Conservation (phyloP, 2,113 vertebrate species). For the Oceanodroma tethys region DNA sequence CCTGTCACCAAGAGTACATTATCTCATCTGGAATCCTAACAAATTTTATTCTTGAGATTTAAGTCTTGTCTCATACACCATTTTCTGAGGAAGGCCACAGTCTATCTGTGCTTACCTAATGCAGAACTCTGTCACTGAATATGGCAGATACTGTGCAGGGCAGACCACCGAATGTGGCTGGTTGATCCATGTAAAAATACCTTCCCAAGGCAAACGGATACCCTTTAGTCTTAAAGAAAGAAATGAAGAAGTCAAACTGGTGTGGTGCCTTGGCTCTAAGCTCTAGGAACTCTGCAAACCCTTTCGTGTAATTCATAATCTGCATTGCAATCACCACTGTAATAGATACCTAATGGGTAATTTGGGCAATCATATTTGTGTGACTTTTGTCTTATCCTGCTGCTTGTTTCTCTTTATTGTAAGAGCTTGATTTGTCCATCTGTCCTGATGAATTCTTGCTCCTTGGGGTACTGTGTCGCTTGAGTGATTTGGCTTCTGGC, state of each 20-base stretch:
- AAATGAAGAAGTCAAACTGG: neutral
- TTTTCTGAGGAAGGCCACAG: neutral
- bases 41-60: neutral
- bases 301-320: neutral
- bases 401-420: neutral
- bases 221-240: neutral
- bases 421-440: neutral
- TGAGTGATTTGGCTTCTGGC: slow-evolving; percentile 33
- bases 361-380: neutral
- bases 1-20: neutral
- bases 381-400: neutral
- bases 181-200: neutral
- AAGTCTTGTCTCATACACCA: neutral
- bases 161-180: neutral
- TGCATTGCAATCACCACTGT: neutral
- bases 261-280: neutral
- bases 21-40: neutral
- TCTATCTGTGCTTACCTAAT: slow-evolving; percentile 10
- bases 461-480: slow-evolving; percentile 4
- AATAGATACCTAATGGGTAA: neutral
- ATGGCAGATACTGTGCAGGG: neutral
- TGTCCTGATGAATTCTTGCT: slow-evolving; percentile 17
- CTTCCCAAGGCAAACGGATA: neutral
- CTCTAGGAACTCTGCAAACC: neutral
- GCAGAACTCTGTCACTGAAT: neutral